Evolutionary conservation across 2,113 vertebrate species (phyloP).

Genomic region (Poecile atricapillus): DNA sequence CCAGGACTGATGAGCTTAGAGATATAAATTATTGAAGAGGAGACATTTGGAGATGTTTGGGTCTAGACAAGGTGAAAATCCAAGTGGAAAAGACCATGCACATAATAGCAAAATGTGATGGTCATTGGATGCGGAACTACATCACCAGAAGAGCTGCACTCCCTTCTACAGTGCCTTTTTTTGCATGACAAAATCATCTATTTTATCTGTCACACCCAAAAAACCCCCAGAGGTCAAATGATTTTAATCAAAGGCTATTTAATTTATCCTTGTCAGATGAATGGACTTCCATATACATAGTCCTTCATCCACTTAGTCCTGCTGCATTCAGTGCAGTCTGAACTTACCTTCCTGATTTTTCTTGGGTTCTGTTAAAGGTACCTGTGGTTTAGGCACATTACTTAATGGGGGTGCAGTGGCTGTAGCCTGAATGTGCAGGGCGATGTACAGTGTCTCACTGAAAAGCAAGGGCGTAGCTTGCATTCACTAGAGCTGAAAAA

Average conservation of each 20-base stretch:
- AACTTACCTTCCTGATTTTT: not conserved
- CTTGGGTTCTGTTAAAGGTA: not conserved
- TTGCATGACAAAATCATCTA: not conserved
- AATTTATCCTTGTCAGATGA: not conserved
- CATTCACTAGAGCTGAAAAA: not conserved
- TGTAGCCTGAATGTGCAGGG: accelerated
- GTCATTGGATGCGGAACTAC: not conserved
- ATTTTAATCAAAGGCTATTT: not conserved
- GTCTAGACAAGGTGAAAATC: not conserved
- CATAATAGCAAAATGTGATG: not conserved
- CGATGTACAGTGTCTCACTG: not conserved
- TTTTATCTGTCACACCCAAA: not conserved
- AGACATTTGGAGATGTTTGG: not conserved
- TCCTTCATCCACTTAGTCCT: not conserved
- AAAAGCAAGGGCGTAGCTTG: not conserved
- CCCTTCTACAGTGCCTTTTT: not conserved
- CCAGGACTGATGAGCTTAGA: not conserved
- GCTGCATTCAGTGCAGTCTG: not conserved
- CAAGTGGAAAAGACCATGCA: not conserved
- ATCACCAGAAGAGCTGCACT: not conserved
- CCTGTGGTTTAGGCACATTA: not conserved
- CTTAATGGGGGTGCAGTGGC: not conserved
- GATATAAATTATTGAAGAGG: not conserved
- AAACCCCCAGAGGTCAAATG: not conserved
- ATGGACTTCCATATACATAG: not conserved